Evolutionary conservation across 2,113 vertebrate genomes (phyloP).

Genomic region (Ophiodon elongatus): DNA sequence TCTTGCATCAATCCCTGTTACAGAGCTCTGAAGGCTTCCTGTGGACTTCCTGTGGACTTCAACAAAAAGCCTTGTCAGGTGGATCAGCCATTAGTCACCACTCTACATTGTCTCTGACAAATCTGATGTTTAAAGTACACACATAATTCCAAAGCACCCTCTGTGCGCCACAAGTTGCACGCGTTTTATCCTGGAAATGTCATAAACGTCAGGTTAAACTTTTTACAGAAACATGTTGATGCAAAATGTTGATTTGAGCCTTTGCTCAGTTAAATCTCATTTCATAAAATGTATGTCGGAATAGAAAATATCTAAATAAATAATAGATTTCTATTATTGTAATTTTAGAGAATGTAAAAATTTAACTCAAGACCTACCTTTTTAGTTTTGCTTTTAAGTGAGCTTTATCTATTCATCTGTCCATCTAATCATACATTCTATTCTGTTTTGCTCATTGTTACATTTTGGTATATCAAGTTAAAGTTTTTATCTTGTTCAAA

Average conservation of each 20-base stretch:
- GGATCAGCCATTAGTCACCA: slow-evolving; percentile 73
- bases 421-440: not conserved
- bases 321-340: not conserved
- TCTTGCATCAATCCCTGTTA: slow-evolving; percentile 68
- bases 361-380: not conserved
- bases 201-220: slow-evolving; percentile 47
- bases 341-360: not conserved
- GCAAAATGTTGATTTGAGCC: slow-evolving; percentile 43
- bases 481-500: not conserved
- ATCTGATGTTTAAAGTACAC: slow-evolving; percentile 75
- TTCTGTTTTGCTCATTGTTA: not conserved
- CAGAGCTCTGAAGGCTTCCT: slow-evolving; percentile 71
- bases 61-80: slow-evolving; percentile 79
- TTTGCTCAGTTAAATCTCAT: slow-evolving; percentile 40
- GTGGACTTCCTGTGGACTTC: slow-evolving; percentile 74
- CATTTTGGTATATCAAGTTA: not conserved
- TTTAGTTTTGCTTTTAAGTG: not conserved
- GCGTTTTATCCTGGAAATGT: slow-evolving; percentile 62
- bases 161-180: slow-evolving; percentile 60
- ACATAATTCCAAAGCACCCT: slow-evolving; percentile 67
- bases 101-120: slow-evolving; percentile 69
- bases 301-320: not conserved
- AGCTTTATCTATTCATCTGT: not conserved
- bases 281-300: not conserved
- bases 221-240: slow-evolving; percentile 53